Conservation (phyloP, 2,888 invertebrate genomes). For the Platypus cylindrus region DNA sequence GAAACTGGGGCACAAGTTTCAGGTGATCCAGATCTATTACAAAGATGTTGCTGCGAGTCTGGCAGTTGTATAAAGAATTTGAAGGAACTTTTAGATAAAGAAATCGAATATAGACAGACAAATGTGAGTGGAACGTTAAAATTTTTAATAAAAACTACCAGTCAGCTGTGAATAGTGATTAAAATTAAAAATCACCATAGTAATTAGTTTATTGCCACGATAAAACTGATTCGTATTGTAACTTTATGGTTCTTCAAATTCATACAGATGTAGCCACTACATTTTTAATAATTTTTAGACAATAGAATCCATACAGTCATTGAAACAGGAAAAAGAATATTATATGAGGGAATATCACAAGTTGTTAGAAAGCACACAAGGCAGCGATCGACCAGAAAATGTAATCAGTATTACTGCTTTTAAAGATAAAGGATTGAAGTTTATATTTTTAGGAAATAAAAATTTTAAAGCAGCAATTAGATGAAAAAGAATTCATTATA, state of each 20-base stretch:
- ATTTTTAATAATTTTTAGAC: too few relatives aligned
- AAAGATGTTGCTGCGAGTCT: conserved; percentile 22
- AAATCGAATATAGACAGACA: conserved; percentile 22
- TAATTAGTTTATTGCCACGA: too few relatives aligned
- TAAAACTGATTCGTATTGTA: too few relatives aligned
- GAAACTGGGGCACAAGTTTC: too few relatives aligned
- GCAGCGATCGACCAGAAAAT: conserved; percentile 24
- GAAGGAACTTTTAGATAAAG: conserved; percentile 24
- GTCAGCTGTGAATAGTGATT: too few relatives aligned
- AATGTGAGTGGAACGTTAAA: conserved; percentile 19
- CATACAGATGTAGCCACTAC: too few relatives aligned
- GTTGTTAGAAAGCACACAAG: conserved; percentile 30
- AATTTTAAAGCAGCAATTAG: conserved; percentile 26
- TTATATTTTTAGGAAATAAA: conserved; percentile 8
- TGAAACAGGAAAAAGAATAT: conserved; percentile 37
- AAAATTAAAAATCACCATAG: too few relatives aligned
- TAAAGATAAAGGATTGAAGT: not conserved
- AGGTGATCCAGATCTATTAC: conserved; percentile 4
- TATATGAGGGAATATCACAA: conserved; percentile 39
- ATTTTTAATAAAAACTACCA: too few relatives aligned
- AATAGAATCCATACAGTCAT: conserved; percentile 20
- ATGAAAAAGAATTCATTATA: conserved; percentile 34
- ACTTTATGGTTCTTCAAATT: too few relatives aligned
- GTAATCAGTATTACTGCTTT: conserved; percentile 22
- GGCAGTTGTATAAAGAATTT: conserved; percentile 23